Evolutionary conservation across 2,888 invertebrate species (phyloP), one percentile per base, ranked within the genome.

Genomic region (Sycophila texana): DNA sequence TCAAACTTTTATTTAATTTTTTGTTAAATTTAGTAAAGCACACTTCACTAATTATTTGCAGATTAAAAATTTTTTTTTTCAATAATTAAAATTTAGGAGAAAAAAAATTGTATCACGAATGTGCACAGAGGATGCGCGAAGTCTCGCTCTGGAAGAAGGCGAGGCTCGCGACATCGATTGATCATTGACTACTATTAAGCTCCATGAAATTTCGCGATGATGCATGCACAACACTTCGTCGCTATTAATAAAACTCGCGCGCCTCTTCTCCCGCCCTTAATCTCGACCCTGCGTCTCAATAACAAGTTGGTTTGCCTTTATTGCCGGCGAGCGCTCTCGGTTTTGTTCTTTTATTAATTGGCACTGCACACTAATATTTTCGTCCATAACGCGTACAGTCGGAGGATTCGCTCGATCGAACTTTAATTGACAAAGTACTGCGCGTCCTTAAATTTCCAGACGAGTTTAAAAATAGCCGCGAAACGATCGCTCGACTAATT

Each of bases 221-320:
- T 22, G 47, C n/a, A 13, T 30, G n/a, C 13, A 16, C 13, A 16
- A 53, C 53, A 2, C 7, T 4, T 4, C n/a, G 51, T 22, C 30
- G 70, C 67, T 75, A 68, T 68, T 74, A 76, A 76, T 76, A 76
- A 67, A 76, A 47, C 22, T 22, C 30, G 22, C 58, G 51, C 30
- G 67, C 66, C 55, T 39, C 49, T 13, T 30, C 63, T 67, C 49
- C 47, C 39, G 13, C 39, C 39, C 55, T 60, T 14, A 55, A 61
- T 74, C 53, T 20, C 61, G 26, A 49, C 63, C 73, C 80, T 72
- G 66, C 74, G 75, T 78, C 80, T 74, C 77, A 77, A 77, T 72
- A 71, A 66, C 70, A 77, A 77, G 65, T 77, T 71, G 57, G 71
- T 71, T 65, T 71, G 65, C 65, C 71, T 65, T 71, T 57, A 77